Percentiles rank a stretch among this genome's conserved stretches.
Evolutionary conservation across 2,113 vertebrate species (phyloP).

Genomic region (Syrrhaptes paradoxus): DNA sequence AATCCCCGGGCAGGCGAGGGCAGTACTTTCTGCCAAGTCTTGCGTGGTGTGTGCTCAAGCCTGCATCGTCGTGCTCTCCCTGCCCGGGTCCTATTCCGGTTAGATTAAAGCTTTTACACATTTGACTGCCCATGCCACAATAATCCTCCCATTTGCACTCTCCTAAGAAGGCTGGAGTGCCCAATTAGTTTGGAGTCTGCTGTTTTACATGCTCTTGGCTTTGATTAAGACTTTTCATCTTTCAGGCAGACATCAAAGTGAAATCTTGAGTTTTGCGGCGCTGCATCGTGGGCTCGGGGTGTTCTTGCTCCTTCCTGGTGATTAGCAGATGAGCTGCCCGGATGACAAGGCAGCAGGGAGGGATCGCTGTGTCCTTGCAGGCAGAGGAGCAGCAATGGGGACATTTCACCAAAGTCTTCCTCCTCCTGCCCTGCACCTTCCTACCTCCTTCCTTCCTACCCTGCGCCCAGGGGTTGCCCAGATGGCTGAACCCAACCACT

Average conservation of each 20-base stretch:
- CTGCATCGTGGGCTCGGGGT: background rate
- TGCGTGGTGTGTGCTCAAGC: background rate
- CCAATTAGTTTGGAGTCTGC: conserved; percentile 16
- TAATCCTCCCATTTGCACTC: background rate
- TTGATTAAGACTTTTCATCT: conserved; percentile 51
- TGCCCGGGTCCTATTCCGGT: background rate
- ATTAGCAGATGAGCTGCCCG: background rate
- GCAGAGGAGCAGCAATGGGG: background rate
- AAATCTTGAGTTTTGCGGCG: background rate
- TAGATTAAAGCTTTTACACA: background rate
- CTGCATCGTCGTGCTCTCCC: background rate
- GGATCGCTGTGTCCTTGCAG: background rate
- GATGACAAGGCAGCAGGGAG: background rate
- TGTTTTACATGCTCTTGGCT: background rate
- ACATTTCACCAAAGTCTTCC: background rate
- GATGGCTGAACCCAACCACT: background rate
- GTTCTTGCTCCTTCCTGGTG: background rate
- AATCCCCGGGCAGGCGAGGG: background rate
- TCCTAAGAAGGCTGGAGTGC: background rate
- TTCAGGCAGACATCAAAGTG: conserved; percentile 36
- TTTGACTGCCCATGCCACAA: background rate
- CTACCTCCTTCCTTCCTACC: background rate
- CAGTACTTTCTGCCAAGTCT: background rate
- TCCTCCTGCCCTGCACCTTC: background rate
- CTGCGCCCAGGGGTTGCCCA: background rate